These are phyloP conservation scores for Lepilemur ruficaudatus DNA, from an alignment of 2,797 vertebrate genomes.

Conservation along the genomic window DNA sequence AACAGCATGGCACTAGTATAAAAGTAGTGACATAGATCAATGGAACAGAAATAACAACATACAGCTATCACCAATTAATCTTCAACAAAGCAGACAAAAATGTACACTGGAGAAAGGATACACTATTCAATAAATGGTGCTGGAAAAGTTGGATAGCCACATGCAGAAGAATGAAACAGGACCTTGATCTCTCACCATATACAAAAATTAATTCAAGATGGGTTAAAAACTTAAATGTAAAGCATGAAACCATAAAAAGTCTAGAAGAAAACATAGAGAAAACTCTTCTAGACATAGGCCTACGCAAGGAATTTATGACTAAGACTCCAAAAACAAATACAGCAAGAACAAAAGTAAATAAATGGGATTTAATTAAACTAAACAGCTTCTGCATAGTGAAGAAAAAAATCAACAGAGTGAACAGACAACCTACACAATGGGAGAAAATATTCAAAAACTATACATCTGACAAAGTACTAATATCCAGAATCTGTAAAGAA, in stretches of 20 bases:
- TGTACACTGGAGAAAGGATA: neutral
- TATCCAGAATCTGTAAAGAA: neutral
- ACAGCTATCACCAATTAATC: neutral
- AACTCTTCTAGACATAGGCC: neutral
- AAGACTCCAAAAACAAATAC: neutral
- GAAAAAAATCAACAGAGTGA: neutral
- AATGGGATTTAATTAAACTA: neutral
- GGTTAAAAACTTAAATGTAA: neutral
- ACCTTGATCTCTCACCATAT: neutral
- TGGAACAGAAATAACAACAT: neutral
- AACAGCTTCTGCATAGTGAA: neutral
- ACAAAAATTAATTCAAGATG: neutral
- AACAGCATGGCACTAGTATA: neutral
- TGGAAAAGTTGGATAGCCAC: neutral
- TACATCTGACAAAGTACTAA: neutral
- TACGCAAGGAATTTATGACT: neutral
- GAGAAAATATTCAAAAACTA: neutral
- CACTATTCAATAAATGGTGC: neutral
- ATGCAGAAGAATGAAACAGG: neutral
- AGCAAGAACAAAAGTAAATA: neutral
- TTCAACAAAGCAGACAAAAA: neutral
- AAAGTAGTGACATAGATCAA: neutral
- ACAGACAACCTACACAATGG: neutral
- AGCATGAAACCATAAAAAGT: neutral
- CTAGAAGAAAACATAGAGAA: neutral